Base-by-base conservation (phyloP, 2,888 invertebrate genomes). In the Thecophora atra region DNA sequence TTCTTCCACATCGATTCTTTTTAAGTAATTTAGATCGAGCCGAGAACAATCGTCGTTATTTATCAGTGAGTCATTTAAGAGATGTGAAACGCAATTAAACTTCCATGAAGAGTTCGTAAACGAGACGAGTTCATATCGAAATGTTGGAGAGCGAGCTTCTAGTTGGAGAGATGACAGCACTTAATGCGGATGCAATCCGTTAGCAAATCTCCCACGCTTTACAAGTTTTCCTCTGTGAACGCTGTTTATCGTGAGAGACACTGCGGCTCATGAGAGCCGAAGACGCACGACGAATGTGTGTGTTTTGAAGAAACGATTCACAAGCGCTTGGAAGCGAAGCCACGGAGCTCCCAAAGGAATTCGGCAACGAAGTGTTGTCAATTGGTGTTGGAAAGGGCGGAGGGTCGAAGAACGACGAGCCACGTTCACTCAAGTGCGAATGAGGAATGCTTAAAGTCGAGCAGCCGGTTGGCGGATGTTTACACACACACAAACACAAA, bases 221-320 rank as follows among this genome's bases (percentile, higher is more conserved):
- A 63, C 70, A 58, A 65, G 58, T 47, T 51, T 73, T 73, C 70
- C 68, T 77, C 69, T 81, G 79, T 70, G 81, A 81, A 67, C 15
- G 51, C n/a, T 24, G 51, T 47, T 8, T 19, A 17, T 21, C 44
- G 63, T 42, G 26, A 42, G 26, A 71, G 51, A 58, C 11, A 13
- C 15, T 17, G 17, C 26, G 26, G n/a, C 30, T 26, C n/a, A 60
- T 26, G 60, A 30, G 30, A 60, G 17, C 15, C n/a, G 6, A 44
- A 47, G 47, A 47, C n/a, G 47, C 47, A n/a, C n/a, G 13, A 47
- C 15, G n/a, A 17, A 17, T 47, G 47, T 47, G n/a, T 47, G 47
- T 47, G 47, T 47, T 8, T 1, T 17, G 47, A 11, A 47, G 47
- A 5, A 17, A 47, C 17, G 17, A n/a, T 11, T n/a, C n/a, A 11